A percentile compares a stretch with the other conserved stretches of the same genome.
phyloP scores from a whole-genome alignment of 2,113 vertebrate species.

The Megaceryle maxima region DNA sequence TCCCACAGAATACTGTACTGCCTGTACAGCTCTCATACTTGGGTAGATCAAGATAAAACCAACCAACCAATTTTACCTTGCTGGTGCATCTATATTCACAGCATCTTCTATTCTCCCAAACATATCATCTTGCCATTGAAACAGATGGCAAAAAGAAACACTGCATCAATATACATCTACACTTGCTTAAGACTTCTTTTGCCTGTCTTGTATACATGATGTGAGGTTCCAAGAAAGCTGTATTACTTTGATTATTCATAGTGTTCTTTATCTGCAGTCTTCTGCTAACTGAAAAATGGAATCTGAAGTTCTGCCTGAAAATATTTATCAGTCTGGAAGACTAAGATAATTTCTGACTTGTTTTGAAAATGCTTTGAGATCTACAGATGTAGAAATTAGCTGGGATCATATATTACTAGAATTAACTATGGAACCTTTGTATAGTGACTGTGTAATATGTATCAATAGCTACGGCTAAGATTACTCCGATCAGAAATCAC shows the following conservation, averaged over 20 bases:
- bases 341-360: neutral
- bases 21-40: neutral
- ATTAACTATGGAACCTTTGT: neutral
- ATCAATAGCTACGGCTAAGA: neutral
- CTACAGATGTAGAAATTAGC: neutral
- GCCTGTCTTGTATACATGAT: neutral
- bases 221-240: neutral
- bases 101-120: neutral
- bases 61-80: neutral
- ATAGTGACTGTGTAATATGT: neutral
- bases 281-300: neutral
- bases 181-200: neutral
- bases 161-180: neutral
- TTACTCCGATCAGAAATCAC: neutral
- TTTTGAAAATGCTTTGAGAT: neutral
- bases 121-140: neutral
- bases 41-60: neutral
- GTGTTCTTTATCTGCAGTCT: too few species aligned
- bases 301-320: neutral
- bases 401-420: neutral
- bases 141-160: neutral
- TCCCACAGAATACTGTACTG: neutral
- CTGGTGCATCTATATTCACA: neutral
- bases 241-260: too few species aligned
- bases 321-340: neutral